Percentiles rank a stretch among this genome's conserved stretches.
These are phyloP conservation scores for Triplophysa siluroides DNA, from an alignment of 2,113 vertebrate genomes.

Conservation along the genomic window DNA sequence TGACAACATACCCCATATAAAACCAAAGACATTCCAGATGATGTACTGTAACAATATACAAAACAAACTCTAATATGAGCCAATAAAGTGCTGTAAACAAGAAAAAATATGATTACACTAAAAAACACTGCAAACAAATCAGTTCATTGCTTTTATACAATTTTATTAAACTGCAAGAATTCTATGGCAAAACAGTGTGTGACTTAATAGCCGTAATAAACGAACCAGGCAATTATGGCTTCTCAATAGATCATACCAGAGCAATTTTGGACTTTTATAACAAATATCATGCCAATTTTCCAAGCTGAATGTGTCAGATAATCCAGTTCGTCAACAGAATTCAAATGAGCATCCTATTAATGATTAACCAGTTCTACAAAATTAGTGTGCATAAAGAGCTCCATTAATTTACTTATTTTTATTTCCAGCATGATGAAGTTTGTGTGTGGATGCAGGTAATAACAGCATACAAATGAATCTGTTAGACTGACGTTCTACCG, in stretches of 20 bases:
- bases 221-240: slow-evolving; percentile 6
- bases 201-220: slow-evolving; percentile 8
- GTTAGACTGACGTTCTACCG: not conserved
- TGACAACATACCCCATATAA: too few relatives aligned
- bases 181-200: not conserved
- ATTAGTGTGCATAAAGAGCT: slow-evolving; percentile 27
- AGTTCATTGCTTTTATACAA: not conserved
- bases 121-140: not conserved
- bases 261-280: slow-evolving; percentile 12
- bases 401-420: slow-evolving; percentile 15
- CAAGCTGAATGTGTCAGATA: slow-evolving; percentile 14
- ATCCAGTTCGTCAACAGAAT: not conserved
- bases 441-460: not conserved
- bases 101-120: too few relatives aligned
- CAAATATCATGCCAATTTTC: not conserved
- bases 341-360: slow-evolving; percentile 40
- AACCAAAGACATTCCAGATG: too few relatives aligned
- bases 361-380: slow-evolving; percentile 23
- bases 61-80: too few relatives aligned
- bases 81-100: too few relatives aligned
- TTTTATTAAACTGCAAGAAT: not conserved
- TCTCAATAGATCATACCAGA: not conserved
- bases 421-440: not conserved
- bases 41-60: too few relatives aligned
- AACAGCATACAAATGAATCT: not conserved